Conservation (phyloP, 2,888 invertebrate species). For the Rhabditoides inermis region DNA sequence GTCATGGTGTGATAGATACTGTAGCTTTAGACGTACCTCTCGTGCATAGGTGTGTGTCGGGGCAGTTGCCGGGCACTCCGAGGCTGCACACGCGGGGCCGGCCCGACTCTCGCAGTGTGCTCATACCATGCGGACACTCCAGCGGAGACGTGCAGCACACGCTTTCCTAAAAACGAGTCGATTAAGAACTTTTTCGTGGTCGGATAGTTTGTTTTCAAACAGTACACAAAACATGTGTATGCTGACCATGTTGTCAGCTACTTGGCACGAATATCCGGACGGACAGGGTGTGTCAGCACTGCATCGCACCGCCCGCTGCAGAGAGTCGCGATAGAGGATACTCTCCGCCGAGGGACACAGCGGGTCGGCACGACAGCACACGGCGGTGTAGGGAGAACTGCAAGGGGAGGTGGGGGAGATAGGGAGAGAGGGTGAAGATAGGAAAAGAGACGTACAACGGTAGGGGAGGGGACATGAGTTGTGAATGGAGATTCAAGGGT, state of each 20-base stretch:
- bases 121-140: constrained; percentile 33
- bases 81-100: constrained; percentile 25
- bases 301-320: constrained; percentile 5
- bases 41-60: constrained; percentile 28
- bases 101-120: constrained; percentile 26
- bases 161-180: constrained; percentile 13
- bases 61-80: constrained; percentile 30
- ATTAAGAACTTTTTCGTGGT: constrained; percentile 3
- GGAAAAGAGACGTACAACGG: not conserved
- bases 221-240: too few species aligned
- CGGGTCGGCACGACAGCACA: constrained; percentile 33
- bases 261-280: too few species aligned
- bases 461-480: not conserved
- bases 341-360: constrained; percentile 32
- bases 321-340: constrained; percentile 11
- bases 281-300: constrained; percentile 8
- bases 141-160: constrained; percentile 34
- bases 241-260: too few species aligned
- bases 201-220: not conserved
- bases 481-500: not conserved
- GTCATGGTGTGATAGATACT: too few species aligned
- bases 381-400: constrained; percentile 26
- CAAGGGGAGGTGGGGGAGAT: not conserved
- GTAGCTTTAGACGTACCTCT: too few species aligned
- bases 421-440: not conserved